These are phyloP conservation scores for Oreochromis tanganicae DNA, from an alignment of 2,113 vertebrate species.

Conservation along the genomic window DNA sequence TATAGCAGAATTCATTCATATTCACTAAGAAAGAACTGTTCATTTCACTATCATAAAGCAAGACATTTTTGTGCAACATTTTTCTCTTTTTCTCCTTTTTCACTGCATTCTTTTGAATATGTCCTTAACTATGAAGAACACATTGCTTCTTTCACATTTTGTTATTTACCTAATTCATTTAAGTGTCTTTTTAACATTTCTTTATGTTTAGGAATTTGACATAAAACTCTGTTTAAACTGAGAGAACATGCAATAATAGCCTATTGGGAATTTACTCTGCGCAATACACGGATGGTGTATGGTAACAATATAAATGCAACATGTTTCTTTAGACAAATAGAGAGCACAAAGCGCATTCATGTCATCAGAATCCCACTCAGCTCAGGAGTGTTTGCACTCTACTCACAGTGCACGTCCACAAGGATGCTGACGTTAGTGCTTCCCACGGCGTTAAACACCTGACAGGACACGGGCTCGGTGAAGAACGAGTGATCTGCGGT, in stretches of 20 bases:
- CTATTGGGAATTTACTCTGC: background rate
- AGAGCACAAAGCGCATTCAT: background rate
- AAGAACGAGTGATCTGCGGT: conserved; percentile 94
- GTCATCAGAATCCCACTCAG: background rate
- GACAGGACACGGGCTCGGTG: conserved; percentile 94
- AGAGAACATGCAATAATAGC: background rate
- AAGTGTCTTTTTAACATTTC: background rate
- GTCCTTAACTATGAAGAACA: background rate
- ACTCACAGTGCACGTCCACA: conserved; percentile 94
- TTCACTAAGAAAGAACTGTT: background rate
- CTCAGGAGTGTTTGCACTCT: background rate
- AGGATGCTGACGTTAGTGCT: conserved; percentile 96
- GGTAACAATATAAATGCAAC: background rate
- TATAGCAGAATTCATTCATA: background rate
- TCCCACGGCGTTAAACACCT: conserved; percentile 92
- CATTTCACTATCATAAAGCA: background rate
- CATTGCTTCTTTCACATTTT: background rate
- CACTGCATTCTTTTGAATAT: background rate
- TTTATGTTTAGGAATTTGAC: background rate
- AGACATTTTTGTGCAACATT: background rate
- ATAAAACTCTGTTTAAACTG: background rate
- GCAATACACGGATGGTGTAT: background rate
- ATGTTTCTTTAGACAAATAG: background rate
- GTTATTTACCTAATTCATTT: background rate
- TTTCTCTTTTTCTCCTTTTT: background rate